phyloP scores from a whole-genome alignment of 2,797 vertebrate genomes.

The Pyrocephalus nanus region DNA sequence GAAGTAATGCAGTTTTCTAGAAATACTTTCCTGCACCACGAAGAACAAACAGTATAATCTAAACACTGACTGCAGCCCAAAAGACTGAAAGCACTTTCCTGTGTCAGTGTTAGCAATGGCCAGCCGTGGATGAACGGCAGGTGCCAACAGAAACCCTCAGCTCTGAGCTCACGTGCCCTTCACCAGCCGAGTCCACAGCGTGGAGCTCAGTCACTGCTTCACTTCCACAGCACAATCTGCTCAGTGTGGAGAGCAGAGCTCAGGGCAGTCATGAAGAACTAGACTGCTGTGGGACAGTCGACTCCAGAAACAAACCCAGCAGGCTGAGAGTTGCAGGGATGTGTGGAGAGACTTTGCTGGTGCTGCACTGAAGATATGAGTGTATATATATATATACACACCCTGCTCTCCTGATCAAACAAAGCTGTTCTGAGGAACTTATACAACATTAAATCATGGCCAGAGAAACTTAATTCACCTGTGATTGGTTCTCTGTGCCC shows the following conservation, averaged over 20 bases:
- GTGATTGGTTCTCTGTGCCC: neutral
- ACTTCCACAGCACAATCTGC: neutral
- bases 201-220: neutral
- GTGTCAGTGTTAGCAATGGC: slow-evolving; percentile 31
- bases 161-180: slow-evolving; percentile 21
- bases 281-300: neutral
- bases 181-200: neutral
- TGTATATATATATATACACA: neutral
- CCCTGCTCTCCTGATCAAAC: neutral
- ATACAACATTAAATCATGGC: neutral
- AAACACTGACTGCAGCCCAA: slow-evolving; percentile 16
- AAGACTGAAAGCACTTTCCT: slow-evolving; percentile 27
- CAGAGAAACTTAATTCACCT: neutral
- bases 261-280: neutral
- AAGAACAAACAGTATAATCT: slow-evolving; percentile 19
- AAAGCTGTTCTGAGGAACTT: neutral
- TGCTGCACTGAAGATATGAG: neutral
- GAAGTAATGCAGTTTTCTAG: neutral
- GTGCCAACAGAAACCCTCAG: slow-evolving; percentile 50
- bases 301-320: neutral
- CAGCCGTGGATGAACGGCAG: slow-evolving; percentile 35
- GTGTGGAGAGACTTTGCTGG: neutral
- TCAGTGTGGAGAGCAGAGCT: slow-evolving; percentile 8
- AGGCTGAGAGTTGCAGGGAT: neutral
- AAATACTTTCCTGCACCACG: neutral